These are phyloP conservation scores for Rhyzopertha dominica DNA, from an alignment of 1,140 invertebrate species.

Conservation along the genomic window DNA sequence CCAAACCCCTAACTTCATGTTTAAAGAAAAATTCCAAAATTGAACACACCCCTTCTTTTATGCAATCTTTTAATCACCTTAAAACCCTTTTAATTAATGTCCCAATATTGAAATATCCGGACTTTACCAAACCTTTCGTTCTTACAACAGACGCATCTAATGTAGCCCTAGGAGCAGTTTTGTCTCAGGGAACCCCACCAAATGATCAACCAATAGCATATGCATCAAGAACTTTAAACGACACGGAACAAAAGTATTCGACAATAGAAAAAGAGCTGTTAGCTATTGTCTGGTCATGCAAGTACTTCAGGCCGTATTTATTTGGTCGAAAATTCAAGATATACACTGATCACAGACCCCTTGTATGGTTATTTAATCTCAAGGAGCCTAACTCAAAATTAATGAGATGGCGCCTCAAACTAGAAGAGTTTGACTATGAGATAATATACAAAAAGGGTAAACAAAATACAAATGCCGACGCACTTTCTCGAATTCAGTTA, in stretches of 20 bases:
- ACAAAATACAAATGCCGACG: slow-evolving; percentile 39
- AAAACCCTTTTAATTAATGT: slow-evolving; percentile 7
- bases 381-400: slow-evolving; percentile 47
- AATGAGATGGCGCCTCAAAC: slow-evolving; percentile 44
- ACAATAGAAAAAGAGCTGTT: slow-evolving; percentile 44
- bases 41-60: slow-evolving; percentile 25
- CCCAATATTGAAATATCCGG: slow-evolving; percentile 28
- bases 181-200: slow-evolving; percentile 20
- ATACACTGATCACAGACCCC: slow-evolving; percentile 50
- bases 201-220: slow-evolving; percentile 39
- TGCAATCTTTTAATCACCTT: slow-evolving; percentile 32
- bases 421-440: slow-evolving; percentile 48
- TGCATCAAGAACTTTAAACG: slow-evolving; percentile 43
- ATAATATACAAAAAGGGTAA: slow-evolving; percentile 45
- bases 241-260: slow-evolving; percentile 45
- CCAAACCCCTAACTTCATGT: slow-evolving; percentile 40
- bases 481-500: slow-evolving; percentile 21
- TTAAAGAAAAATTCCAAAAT: slow-evolving; percentile 39
- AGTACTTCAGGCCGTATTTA: slow-evolving; percentile 49
- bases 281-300: slow-evolving; percentile 44
- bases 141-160: slow-evolving; percentile 27
- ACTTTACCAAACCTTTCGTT: slow-evolving; percentile 28
- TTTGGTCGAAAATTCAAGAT: slow-evolving; percentile 49
- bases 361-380: slow-evolving; percentile 47
- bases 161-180: slow-evolving; percentile 20